These are phyloP conservation scores for Tinamus major DNA, from an alignment of 2,797 vertebrate genomes.

Conservation along the genomic window DNA sequence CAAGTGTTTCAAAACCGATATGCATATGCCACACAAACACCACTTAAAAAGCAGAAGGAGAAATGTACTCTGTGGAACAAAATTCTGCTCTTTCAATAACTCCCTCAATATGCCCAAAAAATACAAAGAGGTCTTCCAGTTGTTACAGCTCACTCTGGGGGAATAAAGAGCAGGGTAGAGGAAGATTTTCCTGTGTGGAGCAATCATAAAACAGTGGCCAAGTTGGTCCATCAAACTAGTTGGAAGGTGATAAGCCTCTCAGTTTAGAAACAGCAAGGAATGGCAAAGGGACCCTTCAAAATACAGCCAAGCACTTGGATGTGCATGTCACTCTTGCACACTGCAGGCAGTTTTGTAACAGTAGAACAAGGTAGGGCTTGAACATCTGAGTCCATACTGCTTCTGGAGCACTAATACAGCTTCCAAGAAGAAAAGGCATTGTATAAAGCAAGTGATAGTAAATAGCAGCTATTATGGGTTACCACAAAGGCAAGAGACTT, in stretches of 20 bases:
- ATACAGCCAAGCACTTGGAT: neutral
- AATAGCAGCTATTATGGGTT: neutral
- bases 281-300: neutral
- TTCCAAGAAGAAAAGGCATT: neutral
- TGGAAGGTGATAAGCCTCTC: neutral
- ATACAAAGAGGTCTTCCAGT: neutral
- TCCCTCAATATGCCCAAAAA: neutral
- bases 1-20: neutral
- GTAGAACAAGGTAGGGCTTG: neutral
- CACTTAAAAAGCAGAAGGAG: neutral
- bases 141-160: neutral
- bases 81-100: neutral
- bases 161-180: neutral
- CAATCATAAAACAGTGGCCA: neutral
- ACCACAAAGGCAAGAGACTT: neutral
- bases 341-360: neutral
- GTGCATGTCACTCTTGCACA: rapidly evolving
- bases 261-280: neutral
- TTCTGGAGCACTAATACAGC: neutral
- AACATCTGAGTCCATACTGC: neutral
- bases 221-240: neutral
- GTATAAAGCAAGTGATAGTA: neutral
- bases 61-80: neutral
- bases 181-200: neutral
- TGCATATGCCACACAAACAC: neutral